Base-by-base conservation (phyloP, 2,113 vertebrate species). In the Coturnix japonica region DNA sequence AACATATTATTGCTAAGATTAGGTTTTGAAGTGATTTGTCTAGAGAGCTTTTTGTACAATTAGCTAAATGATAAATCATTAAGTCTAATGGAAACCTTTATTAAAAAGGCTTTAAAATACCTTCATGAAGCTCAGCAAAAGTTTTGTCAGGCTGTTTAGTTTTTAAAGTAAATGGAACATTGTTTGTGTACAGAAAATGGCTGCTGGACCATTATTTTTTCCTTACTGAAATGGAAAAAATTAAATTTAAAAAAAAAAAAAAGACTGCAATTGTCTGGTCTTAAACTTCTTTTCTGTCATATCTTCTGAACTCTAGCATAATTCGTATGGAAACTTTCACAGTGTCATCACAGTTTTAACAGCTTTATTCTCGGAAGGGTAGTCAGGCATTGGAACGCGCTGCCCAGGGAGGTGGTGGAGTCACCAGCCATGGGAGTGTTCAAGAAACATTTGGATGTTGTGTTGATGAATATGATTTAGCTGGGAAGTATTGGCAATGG, bases 251-350 rank as follows among this genome's bases (percentile, higher is more conserved):
- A n/a, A n/a, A 75, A 85, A 46, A 35, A 54, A 81, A 51, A 49
- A 5, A 35, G 33, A 84, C 6, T 1, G 2, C 9, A 56, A 2
- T 0, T 56, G 16, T 56, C 14, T 53, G 54, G 9, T 22, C 22
- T 70, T 44, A 30, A 46, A 71, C 23, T 28, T 75, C 22, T 56
- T 53, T 70, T 85, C 56, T 41, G 79, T 4, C 21, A n/a, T 22
- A 37, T 22, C 9, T 46, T 41, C 33, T 74, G 46, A 25, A 41
- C 15, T 73, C 11, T 8, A 73, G 51, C 28, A 11, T 5, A 74
- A 66, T 30, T 66, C 18, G 60, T 0, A 33, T 17, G 12, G 3
- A 74, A 22, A 44, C 28, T 11, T 61, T 23, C 51, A 44, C 18
- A 57, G 10, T 7, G 4, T 21, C 57, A 79, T 75, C 41, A 31